A percentile compares a stretch with the other conserved stretches of the same genome.
Conservation (phyloP, 1,140 invertebrate species). For the Samia ricini region DNA sequence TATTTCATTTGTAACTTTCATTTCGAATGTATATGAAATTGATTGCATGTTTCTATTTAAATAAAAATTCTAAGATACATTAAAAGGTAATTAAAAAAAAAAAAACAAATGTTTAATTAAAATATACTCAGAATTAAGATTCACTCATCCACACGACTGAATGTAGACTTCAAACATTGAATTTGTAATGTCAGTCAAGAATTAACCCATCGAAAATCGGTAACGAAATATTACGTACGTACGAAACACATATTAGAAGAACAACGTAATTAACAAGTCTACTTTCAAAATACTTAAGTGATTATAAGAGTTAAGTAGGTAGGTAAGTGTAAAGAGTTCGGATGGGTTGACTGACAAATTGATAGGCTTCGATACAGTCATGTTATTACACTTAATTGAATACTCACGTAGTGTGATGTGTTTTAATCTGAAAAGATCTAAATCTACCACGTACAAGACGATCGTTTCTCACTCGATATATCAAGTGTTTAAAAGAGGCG, state of each 20-base stretch:
- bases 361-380: slow-evolving; percentile 47
- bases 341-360: slow-evolving; percentile 46
- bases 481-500: neutral
- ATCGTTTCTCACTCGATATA: neutral
- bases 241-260: neutral
- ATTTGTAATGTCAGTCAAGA: slow-evolving; percentile 54
- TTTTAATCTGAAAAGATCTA: neutral
- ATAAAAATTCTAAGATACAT: no score
- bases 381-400: slow-evolving; percentile 65
- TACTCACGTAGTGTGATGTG: slow-evolving; percentile 32
- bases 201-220: neutral
- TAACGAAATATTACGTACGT: neutral
- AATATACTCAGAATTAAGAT: neutral
- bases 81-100: no score
- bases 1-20: no score
- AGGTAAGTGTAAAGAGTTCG: slow-evolving; percentile 37
- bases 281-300: slow-evolving; percentile 65
- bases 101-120: neutral
- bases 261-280: slow-evolving; percentile 59
- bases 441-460: neutral
- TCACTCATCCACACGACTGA: neutral
- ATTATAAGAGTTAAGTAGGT: no score
- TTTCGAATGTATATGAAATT: no score
- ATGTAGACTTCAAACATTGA: slow-evolving; percentile 23
- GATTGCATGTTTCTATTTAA: no score